Conservation (phyloP, 2,888 invertebrate genomes). For the Cordilura impudica region DNA sequence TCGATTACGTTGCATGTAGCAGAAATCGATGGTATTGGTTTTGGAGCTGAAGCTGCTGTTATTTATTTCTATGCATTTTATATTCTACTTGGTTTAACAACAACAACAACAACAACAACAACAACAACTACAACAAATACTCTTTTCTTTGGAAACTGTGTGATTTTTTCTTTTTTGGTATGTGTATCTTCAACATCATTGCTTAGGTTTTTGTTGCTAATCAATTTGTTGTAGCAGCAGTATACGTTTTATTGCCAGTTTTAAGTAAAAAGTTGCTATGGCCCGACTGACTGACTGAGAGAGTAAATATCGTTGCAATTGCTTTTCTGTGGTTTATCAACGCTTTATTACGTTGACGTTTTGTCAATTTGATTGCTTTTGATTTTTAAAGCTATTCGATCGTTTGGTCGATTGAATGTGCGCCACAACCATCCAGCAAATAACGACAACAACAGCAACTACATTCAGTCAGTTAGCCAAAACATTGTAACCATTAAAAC, state of each 20-base stretch:
- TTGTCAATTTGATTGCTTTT: conserved; percentile 76
- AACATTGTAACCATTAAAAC: conserved; percentile 55
- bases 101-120: no score
- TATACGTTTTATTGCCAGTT: not conserved
- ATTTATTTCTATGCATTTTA: conserved; percentile 33
- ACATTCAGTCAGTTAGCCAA: not conserved
- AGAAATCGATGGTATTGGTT: conserved; percentile 2
- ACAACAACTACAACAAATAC: no score
- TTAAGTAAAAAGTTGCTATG: conserved; percentile 22
- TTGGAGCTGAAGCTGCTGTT: conserved; percentile 22
- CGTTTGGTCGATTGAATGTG: conserved; percentile 59
- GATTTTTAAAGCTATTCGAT: conserved; percentile 67
- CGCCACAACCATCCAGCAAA: conserved; percentile 46
- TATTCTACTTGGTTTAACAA: not conserved
- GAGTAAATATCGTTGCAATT: conserved; percentile 58
- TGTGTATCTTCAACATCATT: not conserved
- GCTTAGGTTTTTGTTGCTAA: conserved; percentile 51
- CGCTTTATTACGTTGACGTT: conserved; percentile 75
- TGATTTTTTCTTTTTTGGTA: conserved; percentile 6
- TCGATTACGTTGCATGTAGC: not conserved
- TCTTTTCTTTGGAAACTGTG: not conserved
- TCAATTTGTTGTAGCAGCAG: conserved; percentile 55
- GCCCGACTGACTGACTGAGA: no score
- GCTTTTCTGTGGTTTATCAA: conserved; percentile 71
- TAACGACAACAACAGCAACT: not conserved